These are phyloP conservation scores for Ovis aries DNA, from an alignment of 2,113 vertebrate genomes.

Conservation along the genomic window ARS-UI_Ramb_v3.0 NC_056056.1:2771501-2772000, in stretches of 20 bases:
- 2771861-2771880: neutral
- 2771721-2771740: neutral
- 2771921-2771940: neutral
- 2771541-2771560: fast-evolving
- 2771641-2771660: neutral
- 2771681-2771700: no score
- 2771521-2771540: neutral
- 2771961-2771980: neutral
- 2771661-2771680: neutral
- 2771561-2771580: neutral
- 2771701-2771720: neutral
- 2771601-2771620: neutral
- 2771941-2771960: neutral
- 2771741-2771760: neutral
- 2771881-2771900: neutral
- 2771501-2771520: neutral
- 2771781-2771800: neutral
- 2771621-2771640: neutral
- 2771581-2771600: neutral
- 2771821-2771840: neutral
- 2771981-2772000: fast-evolving
- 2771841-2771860: neutral
- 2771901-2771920: no score
- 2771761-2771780: neutral
- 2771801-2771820: neutral